Percentiles rank a stretch among this genome's conserved stretches.
phyloP scores from a whole-genome alignment of 2,888 invertebrate species.

The Anorthoa munda region DNA sequence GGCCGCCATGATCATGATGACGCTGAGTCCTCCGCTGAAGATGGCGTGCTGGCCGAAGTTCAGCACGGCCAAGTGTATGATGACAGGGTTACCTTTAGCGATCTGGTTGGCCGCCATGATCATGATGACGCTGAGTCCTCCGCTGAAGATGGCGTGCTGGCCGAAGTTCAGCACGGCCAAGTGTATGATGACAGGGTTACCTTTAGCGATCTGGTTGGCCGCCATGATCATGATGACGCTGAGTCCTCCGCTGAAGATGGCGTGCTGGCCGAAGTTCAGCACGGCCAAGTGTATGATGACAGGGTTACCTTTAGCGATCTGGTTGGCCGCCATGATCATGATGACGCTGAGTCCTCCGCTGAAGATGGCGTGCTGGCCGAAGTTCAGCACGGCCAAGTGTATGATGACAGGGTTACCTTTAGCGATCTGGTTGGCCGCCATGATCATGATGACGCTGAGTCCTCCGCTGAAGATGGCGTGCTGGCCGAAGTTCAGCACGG shows the following conservation, averaged over 20 bases:
- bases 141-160: slow-evolving; percentile 99
- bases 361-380: slow-evolving; percentile 99
- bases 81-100: slow-evolving; percentile 93
- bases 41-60: slow-evolving; percentile 99
- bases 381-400: slow-evolving; percentile 97
- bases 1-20: slow-evolving; percentile 98
- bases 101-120: slow-evolving; percentile 97
- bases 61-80: slow-evolving; percentile 96
- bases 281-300: too few relatives aligned
- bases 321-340: slow-evolving; percentile 97
- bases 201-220: slow-evolving; percentile 96
- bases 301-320: slow-evolving; percentile 95
- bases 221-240: slow-evolving; percentile 98
- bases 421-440: slow-evolving; percentile 97
- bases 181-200: too few relatives aligned
- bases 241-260: slow-evolving; percentile 98
- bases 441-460: slow-evolving; percentile 97
- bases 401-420: slow-evolving; percentile 94
- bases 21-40: slow-evolving; percentile 97
- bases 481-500: slow-evolving; percentile 98
- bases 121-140: slow-evolving; percentile 98
- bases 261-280: slow-evolving; percentile 99
- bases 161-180: slow-evolving; percentile 98
- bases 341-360: slow-evolving; percentile 97
- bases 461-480: slow-evolving; percentile 99